A percentile compares a stretch with the other conserved stretches of the same genome.
Conservation (phyloP, 2,113 vertebrate genomes). For the Hippopotamus amphibius region DNA sequence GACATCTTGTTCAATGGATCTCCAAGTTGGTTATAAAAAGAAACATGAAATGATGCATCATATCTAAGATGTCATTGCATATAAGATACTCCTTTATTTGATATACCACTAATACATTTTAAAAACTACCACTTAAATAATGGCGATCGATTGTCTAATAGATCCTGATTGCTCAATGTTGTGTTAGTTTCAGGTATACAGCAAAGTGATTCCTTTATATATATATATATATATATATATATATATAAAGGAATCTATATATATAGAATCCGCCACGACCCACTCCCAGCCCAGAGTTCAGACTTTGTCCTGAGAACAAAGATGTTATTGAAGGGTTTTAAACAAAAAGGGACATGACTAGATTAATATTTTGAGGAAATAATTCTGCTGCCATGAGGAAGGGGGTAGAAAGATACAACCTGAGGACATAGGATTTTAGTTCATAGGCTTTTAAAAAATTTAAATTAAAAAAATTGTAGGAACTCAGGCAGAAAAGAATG, state of each 20-base stretch:
- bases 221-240: neutral
- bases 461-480: neutral
- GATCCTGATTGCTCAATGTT: neutral
- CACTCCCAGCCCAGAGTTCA: neutral
- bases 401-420: neutral
- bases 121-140: neutral
- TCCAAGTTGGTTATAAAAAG: neutral
- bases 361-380: neutral
- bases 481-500: neutral
- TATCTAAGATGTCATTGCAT: neutral
- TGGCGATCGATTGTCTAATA: no score
- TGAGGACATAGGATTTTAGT: neutral
- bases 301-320: neutral
- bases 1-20: neutral
- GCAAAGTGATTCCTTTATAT: neutral
- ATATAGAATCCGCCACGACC: neutral
- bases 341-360: neutral
- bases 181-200: neutral
- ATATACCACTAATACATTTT: neutral
- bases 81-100: neutral
- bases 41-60: neutral
- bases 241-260: neutral
- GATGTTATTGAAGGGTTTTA: neutral
- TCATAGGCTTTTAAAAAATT: neutral
- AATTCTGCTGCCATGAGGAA: neutral